Base-by-base conservation (phyloP, 1,140 invertebrate species). In the Zaprionus lachaisei region DNA sequence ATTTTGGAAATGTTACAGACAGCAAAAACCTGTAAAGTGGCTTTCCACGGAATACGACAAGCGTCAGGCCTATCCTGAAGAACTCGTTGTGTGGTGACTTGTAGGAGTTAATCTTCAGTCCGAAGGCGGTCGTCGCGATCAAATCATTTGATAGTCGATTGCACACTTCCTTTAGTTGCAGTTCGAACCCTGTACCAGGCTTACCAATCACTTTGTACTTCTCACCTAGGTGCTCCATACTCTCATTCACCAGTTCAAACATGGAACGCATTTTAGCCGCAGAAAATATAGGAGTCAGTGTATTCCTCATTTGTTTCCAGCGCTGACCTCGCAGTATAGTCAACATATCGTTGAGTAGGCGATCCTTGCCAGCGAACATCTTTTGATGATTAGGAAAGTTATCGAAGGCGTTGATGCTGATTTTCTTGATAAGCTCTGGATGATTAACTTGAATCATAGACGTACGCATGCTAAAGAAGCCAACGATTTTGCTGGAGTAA, bases 361-460 rank as follows among this genome's bases (percentile, higher is more conserved):
- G 94, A 66, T 95, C 95, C 1, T 94, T 91, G 20, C 92, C 89
- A 12, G 81, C 80, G 5, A 94, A 77, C 47, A 95, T 93, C 1
- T 77, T 72, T 7, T 92, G 85, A 66, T 95, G 94, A 74, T 96
- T 94, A 0, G 93, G 85, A 70, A 96, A 96, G 79, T 95, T 83
- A 4, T 96, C 94, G 72, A 96, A 96, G 68, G 95, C 94, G 80
- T 95, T 96, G 0, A 96, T 92, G 0, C 93, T 92, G 2, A 96
- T 93, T 38, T 93, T 91, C 72, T 94, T 95, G 4, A 96, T 94
- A 4, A 95, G 28, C 22, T 96, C 94, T 0, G 94, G 94, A 87
- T 96, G 95, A 34, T 94, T 93, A 0, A 96, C 72, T 12, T 96
- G 62, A 5, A 95, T 73, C 2, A 93, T 75, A 0, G 95, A 95